These are phyloP conservation scores for Zoanthus solanderi DNA, from an alignment of 92 coral and sea anemone species.

Conservation along the genomic window DNA sequence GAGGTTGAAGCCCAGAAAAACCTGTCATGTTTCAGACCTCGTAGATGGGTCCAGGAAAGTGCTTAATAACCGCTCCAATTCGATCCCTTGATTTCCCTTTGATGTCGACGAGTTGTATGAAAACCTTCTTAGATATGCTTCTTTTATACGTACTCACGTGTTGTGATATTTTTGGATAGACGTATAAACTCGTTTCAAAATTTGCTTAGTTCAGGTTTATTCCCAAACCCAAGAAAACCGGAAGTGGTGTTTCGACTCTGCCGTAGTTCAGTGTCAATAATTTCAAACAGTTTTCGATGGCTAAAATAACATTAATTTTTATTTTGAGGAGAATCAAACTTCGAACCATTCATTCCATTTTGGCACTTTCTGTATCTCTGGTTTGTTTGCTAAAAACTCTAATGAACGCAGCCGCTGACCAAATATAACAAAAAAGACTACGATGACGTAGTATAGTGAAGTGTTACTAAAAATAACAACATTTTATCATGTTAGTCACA, in stretches of 20 bases:
- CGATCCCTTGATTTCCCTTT: neutral
- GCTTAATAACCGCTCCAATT: neutral
- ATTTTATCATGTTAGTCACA: too few species aligned
- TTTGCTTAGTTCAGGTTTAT: slow-evolving; percentile 10
- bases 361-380: neutral
- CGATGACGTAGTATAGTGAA: neutral
- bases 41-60: neutral
- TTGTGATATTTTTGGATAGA: slow-evolving; percentile 2
- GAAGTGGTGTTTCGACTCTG: neutral
- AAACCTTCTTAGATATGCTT: neutral
- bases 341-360: neutral
- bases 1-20: slow-evolving; percentile 32
- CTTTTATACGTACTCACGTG: slow-evolving; percentile 20
- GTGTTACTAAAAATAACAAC: too few species aligned
- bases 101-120: neutral
- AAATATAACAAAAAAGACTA: neutral
- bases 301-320: too few species aligned
- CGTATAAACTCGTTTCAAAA: neutral
- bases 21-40: slow-evolving; percentile 4
- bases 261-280: too few species aligned
- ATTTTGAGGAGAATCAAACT: neutral
- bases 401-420: neutral
- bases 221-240: neutral
- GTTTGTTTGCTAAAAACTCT: neutral
- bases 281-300: too few species aligned